Base-by-base conservation (phyloP, 2,888 invertebrate species). In the Elegia similella region DNA sequence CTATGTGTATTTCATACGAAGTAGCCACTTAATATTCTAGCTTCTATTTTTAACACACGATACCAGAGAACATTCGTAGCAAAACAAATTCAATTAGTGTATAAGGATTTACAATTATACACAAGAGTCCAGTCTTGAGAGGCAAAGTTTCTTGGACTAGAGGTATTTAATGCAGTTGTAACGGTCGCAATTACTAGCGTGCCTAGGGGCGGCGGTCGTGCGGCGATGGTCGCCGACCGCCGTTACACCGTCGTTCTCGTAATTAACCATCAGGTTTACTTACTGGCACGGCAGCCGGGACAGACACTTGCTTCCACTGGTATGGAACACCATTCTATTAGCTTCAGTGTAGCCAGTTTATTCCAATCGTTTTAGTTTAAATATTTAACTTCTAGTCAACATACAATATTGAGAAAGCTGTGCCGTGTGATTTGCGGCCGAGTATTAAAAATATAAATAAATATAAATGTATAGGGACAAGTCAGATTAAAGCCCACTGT, bases 261-360 rank as follows among this genome's bases (percentile, higher is more conserved):
- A 75, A 76, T 75, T 73, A 77, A 73, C 70, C 72, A 62, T 63
- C 64, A 62, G 62, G 61, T 59, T 59, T 62, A 61, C 58, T 62
- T 62, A 57, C 52, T 56, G 8, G 6, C 7, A 38, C 15, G 54
- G 16, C 16, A 43, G 30, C 29, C 1, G 30, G 29, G 43, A 6
- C 6, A 8, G 34, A 34, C 23, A 42, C 42, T 16, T 30, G 16
- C 32, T 15, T 48, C 7, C 30, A 30, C 16, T 48, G 2, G 8
- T n/a, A 15, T 15, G 34, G 16, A 50, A 50, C 15, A 34, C 34
- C 32, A 16, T 38, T 38, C 16, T 46, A 6, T 46, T 17, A 15
- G 12, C 34, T 34, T 23, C 5, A 23, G 23, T 23, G 23, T 23
- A 5, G 23, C 23, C 23, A 23, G 23, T 23, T 23, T 23, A 23